phyloP scores from a whole-genome alignment of 2,797 vertebrate species.

The Balearica regulorum region DNA sequence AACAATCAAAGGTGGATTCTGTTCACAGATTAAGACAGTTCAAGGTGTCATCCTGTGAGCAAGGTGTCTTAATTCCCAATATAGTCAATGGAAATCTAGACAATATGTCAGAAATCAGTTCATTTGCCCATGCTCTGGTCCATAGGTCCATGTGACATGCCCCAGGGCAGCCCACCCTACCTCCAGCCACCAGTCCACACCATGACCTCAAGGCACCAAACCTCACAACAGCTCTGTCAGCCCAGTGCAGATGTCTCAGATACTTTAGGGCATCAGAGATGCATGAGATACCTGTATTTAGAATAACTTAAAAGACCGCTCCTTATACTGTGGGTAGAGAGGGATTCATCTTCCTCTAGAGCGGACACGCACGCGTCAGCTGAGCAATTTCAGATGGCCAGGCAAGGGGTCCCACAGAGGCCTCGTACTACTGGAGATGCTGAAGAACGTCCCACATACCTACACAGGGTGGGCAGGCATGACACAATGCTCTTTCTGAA shows the following conservation, averaged over 20 bases:
- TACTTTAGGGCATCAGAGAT: neutral
- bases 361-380: neutral
- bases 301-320: accelerated
- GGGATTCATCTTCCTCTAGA: neutral
- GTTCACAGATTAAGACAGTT: neutral
- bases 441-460: neutral
- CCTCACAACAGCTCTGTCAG: neutral
- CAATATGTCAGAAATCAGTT: accelerated
- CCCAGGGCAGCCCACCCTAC: neutral
- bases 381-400: neutral
- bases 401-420: neutral
- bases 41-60: neutral
- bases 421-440: neutral
- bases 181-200: neutral
- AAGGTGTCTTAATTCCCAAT: neutral
- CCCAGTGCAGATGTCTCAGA: neutral
- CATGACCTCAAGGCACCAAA: neutral
- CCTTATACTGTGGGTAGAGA: neutral
- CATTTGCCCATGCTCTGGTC: neutral
- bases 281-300: accelerated
- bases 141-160: neutral
- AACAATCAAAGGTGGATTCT: neutral
- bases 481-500: neutral
- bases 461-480: neutral
- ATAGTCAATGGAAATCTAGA: neutral